Evolutionary conservation across 2,888 invertebrate genomes (phyloP).

Genomic region (Sylvicola fuscatus): DNA sequence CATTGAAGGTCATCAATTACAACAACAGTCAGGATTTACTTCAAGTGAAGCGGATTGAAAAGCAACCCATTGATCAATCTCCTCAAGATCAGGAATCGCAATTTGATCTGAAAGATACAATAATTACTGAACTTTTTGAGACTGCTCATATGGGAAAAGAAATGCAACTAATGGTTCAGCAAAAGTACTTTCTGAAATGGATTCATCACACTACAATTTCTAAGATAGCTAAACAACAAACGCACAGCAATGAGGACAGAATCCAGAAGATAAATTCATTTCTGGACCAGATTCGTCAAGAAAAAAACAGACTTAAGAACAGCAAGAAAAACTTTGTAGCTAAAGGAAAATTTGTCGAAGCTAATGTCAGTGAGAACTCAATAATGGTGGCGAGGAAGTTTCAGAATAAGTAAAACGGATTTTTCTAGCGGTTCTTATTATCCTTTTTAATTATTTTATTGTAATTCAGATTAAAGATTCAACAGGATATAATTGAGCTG

Average conservation of each 20-base stretch:
- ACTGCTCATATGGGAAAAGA: constrained; percentile 3
- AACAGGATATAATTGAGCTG: constrained; percentile 48
- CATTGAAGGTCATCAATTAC: not conserved
- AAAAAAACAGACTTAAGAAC: constrained; percentile 11
- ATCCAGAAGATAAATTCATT: constrained; percentile 21
- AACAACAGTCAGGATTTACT: not conserved
- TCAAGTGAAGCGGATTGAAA: not conserved
- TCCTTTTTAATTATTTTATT: constrained; percentile 5
- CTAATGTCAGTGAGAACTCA: constrained; percentile 1
- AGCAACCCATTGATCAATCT: not conserved
- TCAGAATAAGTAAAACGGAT: constrained; percentile 18
- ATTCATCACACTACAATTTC: constrained; percentile 19
- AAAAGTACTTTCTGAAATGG: constrained; percentile 20
- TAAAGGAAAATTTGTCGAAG: not conserved
- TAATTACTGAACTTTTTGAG: constrained; percentile 17
- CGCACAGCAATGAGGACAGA: constrained; percentile 15
- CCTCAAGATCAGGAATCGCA: not conserved
- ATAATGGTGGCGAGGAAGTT: constrained; percentile 15
- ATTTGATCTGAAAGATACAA: constrained; percentile 15
- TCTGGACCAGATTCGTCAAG: constrained; percentile 19
- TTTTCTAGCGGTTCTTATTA: not conserved
- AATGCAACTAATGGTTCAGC: constrained; percentile 6
- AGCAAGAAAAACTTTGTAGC: not conserved
- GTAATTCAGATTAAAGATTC: constrained; percentile 42
- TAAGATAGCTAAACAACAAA: constrained; percentile 18